These are phyloP conservation scores for Moxostoma hubbsi DNA, from an alignment of 2,797 vertebrate genomes.

Conservation along the genomic window DNA sequence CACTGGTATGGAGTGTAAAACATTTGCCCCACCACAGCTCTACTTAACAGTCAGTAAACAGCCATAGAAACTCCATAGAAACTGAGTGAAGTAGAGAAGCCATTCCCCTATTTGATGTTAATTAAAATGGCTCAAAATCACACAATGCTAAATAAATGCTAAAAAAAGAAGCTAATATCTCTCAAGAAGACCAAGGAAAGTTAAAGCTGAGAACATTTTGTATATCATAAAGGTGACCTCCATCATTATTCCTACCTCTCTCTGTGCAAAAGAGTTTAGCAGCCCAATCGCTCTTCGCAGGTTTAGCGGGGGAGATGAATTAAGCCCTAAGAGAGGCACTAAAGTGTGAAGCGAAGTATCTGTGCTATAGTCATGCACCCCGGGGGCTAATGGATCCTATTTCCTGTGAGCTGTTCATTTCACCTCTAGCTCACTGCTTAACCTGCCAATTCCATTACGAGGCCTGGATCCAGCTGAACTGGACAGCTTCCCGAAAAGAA, in stretches of 20 bases:
- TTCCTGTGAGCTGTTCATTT: constrained; percentile 49
- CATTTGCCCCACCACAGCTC: too few species aligned
- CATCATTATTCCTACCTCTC: constrained; percentile 39
- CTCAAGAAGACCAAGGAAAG: not conserved
- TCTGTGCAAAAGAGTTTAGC: constrained; percentile 14
- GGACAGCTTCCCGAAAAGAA: constrained; percentile 8
- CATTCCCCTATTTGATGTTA: too few species aligned
- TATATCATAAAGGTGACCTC: constrained; percentile 13
- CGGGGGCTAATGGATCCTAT: constrained; percentile 37
- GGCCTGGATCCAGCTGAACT: constrained; percentile 11
- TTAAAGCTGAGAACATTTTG: constrained; percentile 5
- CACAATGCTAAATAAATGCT: not conserved
- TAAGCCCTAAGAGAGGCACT: constrained; percentile 35
- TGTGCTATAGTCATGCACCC: constrained; percentile 36
- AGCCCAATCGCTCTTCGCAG: constrained; percentile 22
- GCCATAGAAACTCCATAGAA: too few species aligned
- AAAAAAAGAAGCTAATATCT: not conserved
- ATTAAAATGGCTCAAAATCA: too few species aligned
- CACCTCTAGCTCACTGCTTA: constrained; percentile 36
- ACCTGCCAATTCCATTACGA: constrained; percentile 32
- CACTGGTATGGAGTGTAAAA: too few species aligned
- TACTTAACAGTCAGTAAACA: too few species aligned
- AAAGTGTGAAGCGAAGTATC: constrained; percentile 42
- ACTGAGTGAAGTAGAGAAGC: too few species aligned
- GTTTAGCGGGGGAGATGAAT: constrained; percentile 37